Percentiles rank a stretch among this genome's conserved stretches.
phyloP scores from a whole-genome alignment of 2,113 vertebrate genomes.

The Odobenus rosmarus region DNA sequence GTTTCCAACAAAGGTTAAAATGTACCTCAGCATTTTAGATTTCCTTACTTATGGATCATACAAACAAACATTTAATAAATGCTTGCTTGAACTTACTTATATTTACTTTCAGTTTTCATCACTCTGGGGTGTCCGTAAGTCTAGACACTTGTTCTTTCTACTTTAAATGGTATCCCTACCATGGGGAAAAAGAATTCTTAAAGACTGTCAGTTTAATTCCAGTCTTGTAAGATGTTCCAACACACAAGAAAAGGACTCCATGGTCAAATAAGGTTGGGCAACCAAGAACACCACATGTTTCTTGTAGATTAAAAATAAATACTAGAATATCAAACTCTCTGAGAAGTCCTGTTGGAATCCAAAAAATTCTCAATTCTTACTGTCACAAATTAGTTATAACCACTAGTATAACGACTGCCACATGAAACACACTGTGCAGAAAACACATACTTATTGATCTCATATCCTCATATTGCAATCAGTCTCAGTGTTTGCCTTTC shows the following conservation, averaged over 20 bases:
- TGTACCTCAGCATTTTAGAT: neutral
- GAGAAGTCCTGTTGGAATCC: neutral
- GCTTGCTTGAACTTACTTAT: neutral
- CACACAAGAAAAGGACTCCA: neutral
- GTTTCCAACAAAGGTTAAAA: conserved; percentile 38
- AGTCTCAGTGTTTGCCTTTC: neutral
- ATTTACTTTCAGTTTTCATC: conserved; percentile 46
- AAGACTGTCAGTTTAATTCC: neutral
- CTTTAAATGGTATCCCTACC: neutral
- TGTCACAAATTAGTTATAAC: neutral
- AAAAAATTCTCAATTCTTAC: neutral
- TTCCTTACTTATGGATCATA: neutral
- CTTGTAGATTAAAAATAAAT: neutral
- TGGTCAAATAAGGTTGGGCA: neutral
- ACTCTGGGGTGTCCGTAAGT: neutral
- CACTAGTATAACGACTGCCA: neutral
- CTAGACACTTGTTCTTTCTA: conserved; percentile 6
- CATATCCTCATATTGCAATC: neutral
- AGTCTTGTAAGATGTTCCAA: neutral
- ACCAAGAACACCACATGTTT: neutral
- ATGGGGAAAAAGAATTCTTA: neutral
- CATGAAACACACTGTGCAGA: neutral
- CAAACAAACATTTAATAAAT: conserved; percentile 46
- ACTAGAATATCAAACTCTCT: neutral
- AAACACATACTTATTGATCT: neutral